Conservation (phyloP, 1,140 invertebrate genomes). For the Magallana ariakensis region DNA sequence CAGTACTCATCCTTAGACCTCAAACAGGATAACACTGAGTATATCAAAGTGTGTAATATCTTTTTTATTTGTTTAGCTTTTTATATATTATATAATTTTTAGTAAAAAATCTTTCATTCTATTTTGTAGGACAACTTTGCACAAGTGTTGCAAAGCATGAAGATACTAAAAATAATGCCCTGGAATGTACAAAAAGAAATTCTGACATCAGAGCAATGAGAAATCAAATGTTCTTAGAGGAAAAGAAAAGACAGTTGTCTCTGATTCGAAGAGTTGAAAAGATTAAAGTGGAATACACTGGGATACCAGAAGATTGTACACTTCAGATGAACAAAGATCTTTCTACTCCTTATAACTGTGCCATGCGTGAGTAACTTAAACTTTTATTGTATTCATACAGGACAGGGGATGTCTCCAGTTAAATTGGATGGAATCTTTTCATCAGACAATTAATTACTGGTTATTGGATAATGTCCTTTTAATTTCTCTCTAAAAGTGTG, state of each 20-base stretch:
- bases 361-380: conserved; percentile 86
- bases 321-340: conserved; percentile 95
- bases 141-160: neutral
- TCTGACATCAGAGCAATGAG: conserved; percentile 74
- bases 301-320: conserved; percentile 86
- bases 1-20: too few species aligned
- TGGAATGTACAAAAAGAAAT: conserved; percentile 65
- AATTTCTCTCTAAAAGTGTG: too few species aligned
- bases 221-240: conserved; percentile 88
- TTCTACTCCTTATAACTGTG: conserved; percentile 95
- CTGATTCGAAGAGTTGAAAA: conserved; percentile 92
- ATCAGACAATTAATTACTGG: too few species aligned
- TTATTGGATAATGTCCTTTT: too few species aligned
- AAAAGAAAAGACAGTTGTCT: conserved; percentile 86
- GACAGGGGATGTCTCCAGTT: too few species aligned
- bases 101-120: neutral
- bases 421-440: too few species aligned
- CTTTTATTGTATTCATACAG: too few species aligned
- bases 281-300: conserved; percentile 91
- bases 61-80: too few species aligned
- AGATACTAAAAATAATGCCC: neutral
- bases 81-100: too few species aligned
- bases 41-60: too few species aligned
- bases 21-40: too few species aligned
- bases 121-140: neutral